Percentiles rank a stretch among this genome's conserved stretches.
Evolutionary conservation across 2,888 invertebrate genomes (phyloP).

Genomic region (Cryptocheilus praepositus): DNA sequence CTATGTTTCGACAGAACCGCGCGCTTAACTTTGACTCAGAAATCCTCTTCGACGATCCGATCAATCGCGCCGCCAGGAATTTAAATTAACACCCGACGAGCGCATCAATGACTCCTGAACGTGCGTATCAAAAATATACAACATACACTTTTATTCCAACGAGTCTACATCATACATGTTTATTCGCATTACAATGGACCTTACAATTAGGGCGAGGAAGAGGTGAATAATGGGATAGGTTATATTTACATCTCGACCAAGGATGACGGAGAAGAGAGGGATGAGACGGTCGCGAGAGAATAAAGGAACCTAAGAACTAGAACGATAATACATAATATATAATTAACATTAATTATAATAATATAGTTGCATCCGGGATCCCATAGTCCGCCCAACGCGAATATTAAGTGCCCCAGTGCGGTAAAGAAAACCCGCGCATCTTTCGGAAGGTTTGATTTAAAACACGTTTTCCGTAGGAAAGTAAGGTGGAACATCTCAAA

Average conservation of each 20-base stretch:
- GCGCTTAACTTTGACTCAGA: neutral
- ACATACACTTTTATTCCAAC: conserved; percentile 69
- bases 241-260: conserved; percentile 71
- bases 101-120: conserved; percentile 44
- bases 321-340: neutral
- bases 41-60: neutral
- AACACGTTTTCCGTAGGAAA: too few relatives aligned
- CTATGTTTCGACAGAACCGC: neutral
- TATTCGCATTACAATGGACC: conserved; percentile 31
- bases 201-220: conserved; percentile 36
- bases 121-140: conserved; percentile 69
- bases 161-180: conserved; percentile 51
- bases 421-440: too few relatives aligned
- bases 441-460: too few relatives aligned
- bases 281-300: conserved; percentile 14
- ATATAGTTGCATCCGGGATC: too few relatives aligned
- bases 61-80: neutral
- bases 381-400: too few relatives aligned
- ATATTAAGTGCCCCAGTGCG: too few relatives aligned
- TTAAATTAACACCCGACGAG: neutral
- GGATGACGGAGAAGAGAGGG: conserved; percentile 38
- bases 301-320: conserved; percentile 1
- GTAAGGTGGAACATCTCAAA: too few relatives aligned
- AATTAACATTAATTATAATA: neutral
- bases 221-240: conserved; percentile 44